Evolutionary conservation across 2,888 invertebrate species (phyloP).

Genomic region (Limnephilus marmoratus): DNA sequence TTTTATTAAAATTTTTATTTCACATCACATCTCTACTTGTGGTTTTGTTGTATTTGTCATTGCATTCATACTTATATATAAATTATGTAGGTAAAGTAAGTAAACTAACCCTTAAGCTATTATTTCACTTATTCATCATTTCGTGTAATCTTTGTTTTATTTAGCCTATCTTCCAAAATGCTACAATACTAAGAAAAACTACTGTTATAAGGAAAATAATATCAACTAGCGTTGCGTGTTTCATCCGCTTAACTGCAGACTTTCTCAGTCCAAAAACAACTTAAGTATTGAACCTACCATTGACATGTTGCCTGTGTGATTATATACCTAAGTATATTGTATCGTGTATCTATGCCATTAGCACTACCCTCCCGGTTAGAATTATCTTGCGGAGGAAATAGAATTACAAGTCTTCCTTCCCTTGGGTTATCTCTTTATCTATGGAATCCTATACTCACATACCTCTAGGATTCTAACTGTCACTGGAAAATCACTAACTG

Average conservation of each 20-base stretch:
- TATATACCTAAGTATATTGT: background rate
- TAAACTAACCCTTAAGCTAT: too few relatives aligned
- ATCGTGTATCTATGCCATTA: slow-evolving; percentile 46
- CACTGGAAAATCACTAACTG: slow-evolving; percentile 17
- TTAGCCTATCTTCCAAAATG: too few relatives aligned
- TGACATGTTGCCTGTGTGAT: slow-evolving; percentile 4
- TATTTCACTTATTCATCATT: too few relatives aligned
- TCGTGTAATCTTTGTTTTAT: too few relatives aligned
- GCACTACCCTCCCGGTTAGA: slow-evolving; percentile 41
- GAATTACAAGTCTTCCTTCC: slow-evolving; percentile 47
- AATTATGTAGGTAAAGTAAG: too few relatives aligned
- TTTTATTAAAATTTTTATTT: too few relatives aligned
- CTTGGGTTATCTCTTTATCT: slow-evolving; percentile 12
- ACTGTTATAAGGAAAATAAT: background rate
- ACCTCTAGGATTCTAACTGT: background rate
- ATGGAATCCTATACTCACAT: slow-evolving; percentile 5
- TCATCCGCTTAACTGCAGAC: background rate
- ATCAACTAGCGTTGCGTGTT: background rate
- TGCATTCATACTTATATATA: too few relatives aligned
- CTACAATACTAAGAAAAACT: background rate
- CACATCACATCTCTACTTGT: too few relatives aligned
- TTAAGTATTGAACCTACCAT: slow-evolving; percentile 22
- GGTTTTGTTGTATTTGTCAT: too few relatives aligned
- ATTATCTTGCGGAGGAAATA: slow-evolving; percentile 52
- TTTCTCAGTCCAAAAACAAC: slow-evolving; percentile 21